phyloP scores from a whole-genome alignment of 2,113 vertebrate genomes.

The Nerophis ophidion region DNA sequence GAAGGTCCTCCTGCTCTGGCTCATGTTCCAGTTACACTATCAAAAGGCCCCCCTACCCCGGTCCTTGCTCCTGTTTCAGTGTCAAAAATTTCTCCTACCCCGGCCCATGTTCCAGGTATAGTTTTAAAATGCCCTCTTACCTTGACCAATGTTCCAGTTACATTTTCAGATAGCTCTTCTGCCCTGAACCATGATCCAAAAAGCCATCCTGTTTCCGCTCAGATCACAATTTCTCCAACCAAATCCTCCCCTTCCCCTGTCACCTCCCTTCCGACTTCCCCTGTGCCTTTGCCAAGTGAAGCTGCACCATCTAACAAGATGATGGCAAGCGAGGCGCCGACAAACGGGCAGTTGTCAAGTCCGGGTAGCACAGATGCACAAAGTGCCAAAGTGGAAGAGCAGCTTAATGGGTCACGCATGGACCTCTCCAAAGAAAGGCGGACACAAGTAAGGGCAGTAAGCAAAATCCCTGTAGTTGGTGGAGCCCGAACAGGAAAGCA shows the following conservation, averaged over 20 bases:
- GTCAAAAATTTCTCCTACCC: not conserved
- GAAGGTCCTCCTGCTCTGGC: too few species aligned
- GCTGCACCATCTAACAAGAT: conserved; percentile 60
- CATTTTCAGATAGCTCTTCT: not conserved
- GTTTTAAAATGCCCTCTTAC: not conserved
- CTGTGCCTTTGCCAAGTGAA: conserved; percentile 17
- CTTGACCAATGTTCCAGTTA: not conserved
- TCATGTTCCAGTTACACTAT: not conserved
- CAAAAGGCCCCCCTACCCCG: too few species aligned
- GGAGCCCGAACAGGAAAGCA: conserved; percentile 61
- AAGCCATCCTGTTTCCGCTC: not conserved
- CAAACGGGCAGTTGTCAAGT: conserved; percentile 24
- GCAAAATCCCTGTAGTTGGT: conserved; percentile 71
- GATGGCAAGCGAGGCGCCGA: conserved; percentile 23
- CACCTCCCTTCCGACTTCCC: conserved; percentile 16
- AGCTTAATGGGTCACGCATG: conserved; percentile 31
- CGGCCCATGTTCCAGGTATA: not conserved
- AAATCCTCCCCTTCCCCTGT: conserved; percentile 1
- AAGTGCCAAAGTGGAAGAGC: conserved; percentile 17
- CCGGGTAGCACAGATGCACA: conserved; percentile 19
- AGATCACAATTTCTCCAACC: not conserved
- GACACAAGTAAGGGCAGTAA: conserved; percentile 67
- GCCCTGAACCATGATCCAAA: not conserved
- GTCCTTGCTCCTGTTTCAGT: not conserved
- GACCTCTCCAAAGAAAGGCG: conserved; percentile 79